Conservation (phyloP, 2,888 invertebrate species). For the Clistopyga incitator region DNA sequence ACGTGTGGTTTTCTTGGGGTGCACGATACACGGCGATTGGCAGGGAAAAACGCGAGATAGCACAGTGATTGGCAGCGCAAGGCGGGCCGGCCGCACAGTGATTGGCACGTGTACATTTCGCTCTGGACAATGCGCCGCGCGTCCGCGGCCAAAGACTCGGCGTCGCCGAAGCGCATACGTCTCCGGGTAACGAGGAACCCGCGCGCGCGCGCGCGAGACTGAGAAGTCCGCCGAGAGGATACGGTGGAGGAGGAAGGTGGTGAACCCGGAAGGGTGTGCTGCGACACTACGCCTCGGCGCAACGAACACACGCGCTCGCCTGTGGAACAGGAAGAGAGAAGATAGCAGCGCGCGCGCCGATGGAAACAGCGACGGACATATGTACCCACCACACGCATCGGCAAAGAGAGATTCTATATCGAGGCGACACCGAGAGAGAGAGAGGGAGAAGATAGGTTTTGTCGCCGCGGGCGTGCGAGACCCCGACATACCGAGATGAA, state of each 20-base stretch:
- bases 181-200: constrained; percentile 15
- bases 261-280: constrained; percentile 68
- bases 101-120: background rate
- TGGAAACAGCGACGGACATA: constrained; percentile 36
- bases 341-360: constrained; percentile 55
- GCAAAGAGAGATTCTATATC: constrained; percentile 53
- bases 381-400: constrained; percentile 4
- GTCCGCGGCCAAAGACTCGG: background rate
- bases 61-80: background rate
- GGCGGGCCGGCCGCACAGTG: background rate
- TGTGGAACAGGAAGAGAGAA: constrained; percentile 54
- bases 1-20: background rate
- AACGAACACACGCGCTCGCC: constrained; percentile 57
- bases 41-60: background rate
- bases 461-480: constrained; percentile 52
- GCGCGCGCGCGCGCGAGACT: background rate
- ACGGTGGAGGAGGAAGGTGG: constrained; percentile 65
- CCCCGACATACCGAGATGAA: constrained; percentile 51
- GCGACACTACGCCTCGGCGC: constrained; percentile 58
- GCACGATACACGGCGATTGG: background rate
- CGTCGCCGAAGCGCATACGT: background rate
- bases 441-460: constrained; percentile 12
- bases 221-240: constrained; percentile 39
- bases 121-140: background rate
- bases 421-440: constrained; percentile 18